Base-by-base conservation (phyloP, 2,888 invertebrate species). In the Amiota communis region DNA sequence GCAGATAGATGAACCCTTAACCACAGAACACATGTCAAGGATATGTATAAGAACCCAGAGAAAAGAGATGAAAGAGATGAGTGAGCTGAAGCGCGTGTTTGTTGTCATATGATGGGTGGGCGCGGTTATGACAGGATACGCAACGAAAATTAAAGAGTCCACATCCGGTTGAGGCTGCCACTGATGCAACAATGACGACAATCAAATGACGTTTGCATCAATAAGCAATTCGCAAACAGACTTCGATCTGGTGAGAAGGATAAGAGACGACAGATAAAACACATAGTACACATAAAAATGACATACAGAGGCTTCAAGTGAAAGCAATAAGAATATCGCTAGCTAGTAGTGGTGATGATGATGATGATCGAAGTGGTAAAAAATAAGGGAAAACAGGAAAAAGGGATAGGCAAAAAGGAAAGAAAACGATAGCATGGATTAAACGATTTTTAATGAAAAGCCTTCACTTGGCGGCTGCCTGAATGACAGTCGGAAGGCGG, bases 181-280 rank as follows among this genome's bases (percentile, higher is more conserved):
- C 36, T 36, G 36, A 71, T 74, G 65, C 65, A 61, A 13, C 85
- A 85, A 85, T 82, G 81, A 87, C 87, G 87, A 87, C 86, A 86
- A 86, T 86, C 87, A 87, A 87, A 86, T 86, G 86, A 87, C 87
- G 87, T 86, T 86, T 86, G 86, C 87, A 84, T 84, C 87, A 84
- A 84, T 87, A 86, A 83, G 86, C 83, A 85, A 85, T 86, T 86
- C 79, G 84, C 81, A 81, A 87, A 81, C 74, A 76, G 13, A 10
- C 48, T 46, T 23, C 17, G 69, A 53, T 70, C 12, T 15, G 47
- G 65, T 57, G 69, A 49, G 64, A 61, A 63, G 49, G 49, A 17
- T 12, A n/a, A 15, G 72, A 69, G 77, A 74, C 72, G 3, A 20
- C 65, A 65, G 48, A 65, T 20, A 20, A 17, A 11, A 59, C 46